Evolutionary conservation across 2,888 invertebrate genomes (phyloP), one percentile per base, ranked within the genome.

Genomic region (Syritta pipiens): DNA sequence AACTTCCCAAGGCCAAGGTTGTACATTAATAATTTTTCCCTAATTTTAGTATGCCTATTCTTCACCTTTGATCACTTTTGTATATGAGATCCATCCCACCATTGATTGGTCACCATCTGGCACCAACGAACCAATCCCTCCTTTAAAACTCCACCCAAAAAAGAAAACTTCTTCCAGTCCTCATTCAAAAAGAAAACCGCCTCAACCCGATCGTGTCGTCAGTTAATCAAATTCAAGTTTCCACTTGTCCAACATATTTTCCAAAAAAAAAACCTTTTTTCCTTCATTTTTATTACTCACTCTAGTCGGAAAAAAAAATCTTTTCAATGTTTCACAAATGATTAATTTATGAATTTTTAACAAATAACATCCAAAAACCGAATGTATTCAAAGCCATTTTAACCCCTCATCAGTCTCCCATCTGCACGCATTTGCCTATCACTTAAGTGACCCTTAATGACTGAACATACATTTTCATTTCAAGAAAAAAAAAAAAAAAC

Each of bases 341-440:
- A 59, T 68, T 68, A 68, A 68, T 67, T 67, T 67, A 67, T 57
- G 55, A 48, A 12, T 48, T 40, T 24, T 19, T 14, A 48, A 67
- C n/a, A 49, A 67, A 26, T 19, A 22, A 46, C n/a, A 37, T 37
- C 37, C 4, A 1, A 7, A 26, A 65, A 9, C 24, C 32, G 24
- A 10, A 24, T 9, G 12, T 14, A 19, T 40, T 20, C 40, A 42
- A 28, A 51, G 59, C 37, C n/a, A n/a, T n/a, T n/a, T n/a, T 30
- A 51, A 57, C 55, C 51, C 51, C 48, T 42, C 30, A 40, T 76
- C 22, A 26, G 51, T 44, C 9, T 44, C 20, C 26, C 35, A 51
- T 65, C 71, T 65, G 77, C 71, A 72, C 77, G 65, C 59, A 77
- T 77, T 77, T 77, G 77, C 65, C 57, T 77, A 77, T 77, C 77